Conservation (phyloP, 37 sponge, comb jelly and placozoan genomes). For the Halisarca cf. caerulea region DNA sequence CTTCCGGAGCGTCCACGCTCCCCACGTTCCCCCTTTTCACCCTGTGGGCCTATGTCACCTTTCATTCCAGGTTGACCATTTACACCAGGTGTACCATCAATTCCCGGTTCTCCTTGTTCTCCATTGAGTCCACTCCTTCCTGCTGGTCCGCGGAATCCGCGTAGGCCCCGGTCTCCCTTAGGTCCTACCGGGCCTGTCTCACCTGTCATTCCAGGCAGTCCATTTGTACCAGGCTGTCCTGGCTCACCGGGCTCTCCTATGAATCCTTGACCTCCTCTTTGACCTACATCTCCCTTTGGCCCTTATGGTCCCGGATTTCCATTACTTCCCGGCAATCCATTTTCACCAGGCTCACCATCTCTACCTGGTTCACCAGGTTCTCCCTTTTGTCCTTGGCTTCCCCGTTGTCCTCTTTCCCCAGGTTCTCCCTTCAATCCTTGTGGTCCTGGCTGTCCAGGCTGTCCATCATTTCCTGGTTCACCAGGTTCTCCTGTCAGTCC, state of each 20-base stretch:
- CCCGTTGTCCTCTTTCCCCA: not conserved
- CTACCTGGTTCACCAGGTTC: not conserved
- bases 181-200: no score
- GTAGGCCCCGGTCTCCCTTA: not conserved
- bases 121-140: no score
- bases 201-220: no score
- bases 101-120: constrained; percentile 7
- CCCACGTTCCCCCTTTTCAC: not conserved
- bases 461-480: not conserved
- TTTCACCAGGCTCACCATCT: not conserved
- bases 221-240: not conserved
- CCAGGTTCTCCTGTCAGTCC: not conserved
- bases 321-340: not conserved
- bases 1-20: not conserved
- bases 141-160: not conserved
- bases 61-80: constrained; percentile 4
- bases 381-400: not conserved
- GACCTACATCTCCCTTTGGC: not conserved
- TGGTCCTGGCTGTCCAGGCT: not conserved
- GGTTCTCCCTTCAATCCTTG: not conserved
- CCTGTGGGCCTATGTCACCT: not conserved
- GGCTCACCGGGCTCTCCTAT: not conserved
- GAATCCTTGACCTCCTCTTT: not conserved
- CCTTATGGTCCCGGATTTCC: not conserved
- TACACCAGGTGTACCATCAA: no score